Evolutionary conservation across 2,113 vertebrate species (phyloP).

Genomic region (Gymnarchus niloticus): DNA sequence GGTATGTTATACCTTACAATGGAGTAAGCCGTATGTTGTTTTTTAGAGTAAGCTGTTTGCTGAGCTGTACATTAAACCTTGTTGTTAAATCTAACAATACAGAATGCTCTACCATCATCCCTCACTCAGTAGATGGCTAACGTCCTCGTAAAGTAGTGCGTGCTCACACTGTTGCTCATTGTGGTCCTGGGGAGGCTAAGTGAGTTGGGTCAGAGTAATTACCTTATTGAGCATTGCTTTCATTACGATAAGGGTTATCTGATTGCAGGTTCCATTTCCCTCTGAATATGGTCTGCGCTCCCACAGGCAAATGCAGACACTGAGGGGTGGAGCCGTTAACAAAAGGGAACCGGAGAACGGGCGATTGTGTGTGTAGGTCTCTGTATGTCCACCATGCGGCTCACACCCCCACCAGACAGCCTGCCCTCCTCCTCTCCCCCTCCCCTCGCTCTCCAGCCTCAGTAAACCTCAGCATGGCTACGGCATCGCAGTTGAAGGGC

Average conservation of each 20-base stretch:
- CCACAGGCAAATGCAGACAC: background rate
- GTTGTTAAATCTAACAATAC: background rate
- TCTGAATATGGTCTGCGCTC: constrained; percentile 1
- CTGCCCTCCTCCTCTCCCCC: background rate
- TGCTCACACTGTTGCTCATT: background rate
- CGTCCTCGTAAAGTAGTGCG: background rate
- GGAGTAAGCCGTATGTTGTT: too few species aligned
- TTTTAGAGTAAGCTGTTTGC: too few species aligned
- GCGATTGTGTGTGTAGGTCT: background rate
- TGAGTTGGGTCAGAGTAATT: constrained; percentile 45
- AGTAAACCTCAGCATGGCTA: background rate
- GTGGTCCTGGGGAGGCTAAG: constrained; percentile 41
- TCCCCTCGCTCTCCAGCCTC: background rate
- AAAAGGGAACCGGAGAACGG: constrained; percentile 15
- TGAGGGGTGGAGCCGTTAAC: constrained; percentile 22
- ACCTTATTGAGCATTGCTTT: constrained; percentile 50
- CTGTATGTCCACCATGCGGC: background rate
- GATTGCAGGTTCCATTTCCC: constrained; percentile 41
- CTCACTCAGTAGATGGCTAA: background rate
- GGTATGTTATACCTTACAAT: too few species aligned
- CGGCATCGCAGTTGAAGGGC: too few species aligned
- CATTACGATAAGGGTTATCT: constrained; percentile 49
- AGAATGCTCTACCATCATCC: too few species aligned
- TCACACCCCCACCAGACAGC: background rate
- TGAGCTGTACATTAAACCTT: too few species aligned